Conservation (phyloP, 2,113 vertebrate species). For the Podarcis raffonei region DNA sequence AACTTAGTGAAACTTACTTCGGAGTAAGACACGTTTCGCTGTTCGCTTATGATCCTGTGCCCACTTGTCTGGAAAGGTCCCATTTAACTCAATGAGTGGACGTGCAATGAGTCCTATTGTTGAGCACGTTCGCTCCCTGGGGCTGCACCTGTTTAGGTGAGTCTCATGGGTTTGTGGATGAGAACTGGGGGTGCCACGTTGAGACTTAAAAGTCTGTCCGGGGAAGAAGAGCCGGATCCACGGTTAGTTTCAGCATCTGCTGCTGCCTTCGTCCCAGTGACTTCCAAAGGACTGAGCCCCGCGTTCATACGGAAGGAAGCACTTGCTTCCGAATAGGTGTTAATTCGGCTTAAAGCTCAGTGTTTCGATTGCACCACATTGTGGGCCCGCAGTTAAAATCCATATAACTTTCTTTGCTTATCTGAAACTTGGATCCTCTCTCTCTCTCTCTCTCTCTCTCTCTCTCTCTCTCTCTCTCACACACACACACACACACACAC, state of each 20-base stretch:
- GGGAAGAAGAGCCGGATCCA: not conserved
- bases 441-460: no score
- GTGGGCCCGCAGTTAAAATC: not conserved
- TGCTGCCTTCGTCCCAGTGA: no score
- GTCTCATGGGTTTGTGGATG: not conserved
- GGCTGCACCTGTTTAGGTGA: not conserved
- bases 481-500: not conserved
- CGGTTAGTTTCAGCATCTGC: not conserved
- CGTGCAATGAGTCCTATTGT: no score
- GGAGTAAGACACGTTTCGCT: not conserved
- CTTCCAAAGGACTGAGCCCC: not conserved
- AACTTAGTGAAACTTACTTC: not conserved
- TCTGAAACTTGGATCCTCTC: not conserved
- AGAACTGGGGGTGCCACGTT: not conserved
- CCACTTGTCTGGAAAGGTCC: no score
- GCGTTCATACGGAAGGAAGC: no score
- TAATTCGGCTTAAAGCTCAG: not conserved
- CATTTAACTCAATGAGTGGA: no score
- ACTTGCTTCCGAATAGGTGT: not conserved
- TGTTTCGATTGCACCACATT: not conserved
- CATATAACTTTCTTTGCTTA: not conserved
- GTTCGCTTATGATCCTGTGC: not conserved
- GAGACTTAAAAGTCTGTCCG: not conserved
- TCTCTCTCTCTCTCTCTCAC: not conserved
- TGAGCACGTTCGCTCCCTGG: not conserved